Base-by-base conservation (phyloP, 92 coral and sea anemone species). In the Bergia puertoricense region DNA sequence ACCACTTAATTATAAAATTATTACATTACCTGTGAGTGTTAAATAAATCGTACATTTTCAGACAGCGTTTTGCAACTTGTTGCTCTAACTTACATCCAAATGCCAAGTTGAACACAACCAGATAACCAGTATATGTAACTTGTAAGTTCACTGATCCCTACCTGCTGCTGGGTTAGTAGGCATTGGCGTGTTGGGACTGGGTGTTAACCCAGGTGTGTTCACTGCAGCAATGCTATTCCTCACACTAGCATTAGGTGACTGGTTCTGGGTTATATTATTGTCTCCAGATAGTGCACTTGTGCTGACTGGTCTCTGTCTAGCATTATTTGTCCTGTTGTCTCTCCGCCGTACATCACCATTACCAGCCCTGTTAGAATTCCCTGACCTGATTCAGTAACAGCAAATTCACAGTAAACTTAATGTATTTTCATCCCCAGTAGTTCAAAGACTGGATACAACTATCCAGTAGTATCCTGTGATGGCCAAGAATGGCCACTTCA, bases 271-370 rank as follows among this genome's bases (percentile, higher is more conserved):
- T 20, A 40, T 44, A 77, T 45, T 43, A 16, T 38, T 30, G 45
- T 93, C 85, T 38, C 93, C 91, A 51, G 93, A 86, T 2, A 93
- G 40, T 20, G 93, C 98, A 74, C 96, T 88, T 59, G 98, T 94
- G 69, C 98, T 94, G 41, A 91, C 92, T 62, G 98, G 98, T 43
- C 98, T 91, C 90, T 91, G 97, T 45, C 97, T 88, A 13, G 90
- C 77, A 88, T 73, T 85, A 48, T 88, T 80, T 76, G 78, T 84
- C 77, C 74, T 59, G 50, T 48, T 89, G 80, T 88, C 98, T 2
- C 94, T 90, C 66, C 98, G 92, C 45, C 88, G 94, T 38, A 95
- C 91, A 85, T 95, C 98, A 50, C 96, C 93, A 81, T 94, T 91
- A 86, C 74, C 89, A 2, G 89, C 57, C 48, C 90, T 85, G 77